Evolutionary conservation across 2,113 vertebrate species (phyloP), one percentile per base, ranked within the genome.

Genomic region (Pelmatolapia mariae): DNA sequence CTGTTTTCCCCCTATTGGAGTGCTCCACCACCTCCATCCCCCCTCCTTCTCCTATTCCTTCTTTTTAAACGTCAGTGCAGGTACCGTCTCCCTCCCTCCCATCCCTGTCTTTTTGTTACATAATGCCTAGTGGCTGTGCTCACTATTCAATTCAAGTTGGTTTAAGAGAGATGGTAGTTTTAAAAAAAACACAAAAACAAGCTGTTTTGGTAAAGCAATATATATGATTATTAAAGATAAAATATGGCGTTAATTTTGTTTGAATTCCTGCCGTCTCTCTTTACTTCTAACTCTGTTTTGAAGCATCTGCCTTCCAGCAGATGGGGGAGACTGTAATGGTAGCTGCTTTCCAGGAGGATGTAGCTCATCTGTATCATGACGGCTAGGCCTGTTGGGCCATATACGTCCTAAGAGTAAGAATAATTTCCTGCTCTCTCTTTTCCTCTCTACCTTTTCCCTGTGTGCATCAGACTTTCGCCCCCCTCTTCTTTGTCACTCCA

Each of bases 361-460:
- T 85, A 84, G 89, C 85, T 88, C 40, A 83, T 86, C 63, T 82
- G 57, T 88, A 82, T 84, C 87, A 47, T 16, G 76, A 38, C 76
- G 29, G 83, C 80, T 16, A 4, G n/a, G 29, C 86, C 63, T 82
- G 19, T 40, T 83, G 68, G 86, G 50, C 68, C 82, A 81, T 45
- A 82, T 50, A 38, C 19, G 18, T 68, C 61, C 33, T 63, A 50
- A 16, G 31, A 87, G 59, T 59, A 22, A 19, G 66, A 73, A 50
- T 94, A 91, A 93, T 89, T 88, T 81, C 86, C 86, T 84, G 54
- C 83, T 81, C 33, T 56, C 54, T 56, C 54, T 66, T 84, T 83
- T 31, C 4, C 22, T 73, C 61, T n/a, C 63, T 43, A 10, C 3
- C 59, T 38, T 68, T 87, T 57, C 47, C 85, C 73, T 81, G 19